Evolutionary conservation across 2,888 invertebrate species (phyloP).

Genomic region (Rosalia funebris): DNA sequence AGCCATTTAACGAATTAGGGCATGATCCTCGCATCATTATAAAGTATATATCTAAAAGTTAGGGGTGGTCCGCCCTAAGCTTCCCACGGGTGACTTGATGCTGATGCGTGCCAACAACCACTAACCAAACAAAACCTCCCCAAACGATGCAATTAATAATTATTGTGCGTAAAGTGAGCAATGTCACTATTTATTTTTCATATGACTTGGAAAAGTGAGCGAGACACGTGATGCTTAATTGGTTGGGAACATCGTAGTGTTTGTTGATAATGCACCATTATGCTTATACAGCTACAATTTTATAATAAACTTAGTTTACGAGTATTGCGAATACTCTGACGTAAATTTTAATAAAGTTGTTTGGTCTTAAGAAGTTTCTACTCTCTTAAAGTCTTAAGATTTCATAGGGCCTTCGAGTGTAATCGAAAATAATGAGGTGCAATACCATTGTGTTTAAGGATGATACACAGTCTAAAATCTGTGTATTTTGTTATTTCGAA

Average conservation of each 20-base stretch:
- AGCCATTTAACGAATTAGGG: conserved; percentile 65
- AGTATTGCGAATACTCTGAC: too few relatives aligned
- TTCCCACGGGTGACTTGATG: conserved; percentile 61
- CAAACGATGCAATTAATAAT: conserved; percentile 55
- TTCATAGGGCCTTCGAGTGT: too few relatives aligned
- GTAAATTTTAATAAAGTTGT: too few relatives aligned
- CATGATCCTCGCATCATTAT: conserved; percentile 57
- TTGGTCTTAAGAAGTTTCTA: too few relatives aligned
- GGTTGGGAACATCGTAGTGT: conserved; percentile 30
- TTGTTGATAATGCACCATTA: too few relatives aligned
- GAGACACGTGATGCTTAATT: conserved; percentile 33
- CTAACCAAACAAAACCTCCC: conserved; percentile 58
- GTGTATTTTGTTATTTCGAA: too few relatives aligned
- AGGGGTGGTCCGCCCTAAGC: conserved; percentile 43
- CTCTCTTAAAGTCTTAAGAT: too few relatives aligned
- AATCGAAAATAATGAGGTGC: too few relatives aligned
- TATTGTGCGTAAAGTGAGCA: conserved; percentile 57
- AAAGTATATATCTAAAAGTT: conserved; percentile 50
- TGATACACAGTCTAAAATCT: too few relatives aligned
- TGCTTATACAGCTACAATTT: too few relatives aligned
- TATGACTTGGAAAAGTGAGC: conserved; percentile 36
- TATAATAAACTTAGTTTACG: too few relatives aligned
- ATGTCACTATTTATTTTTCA: conserved; percentile 39
- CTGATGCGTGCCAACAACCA: conserved; percentile 60
- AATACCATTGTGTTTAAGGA: too few relatives aligned